Conservation (phyloP, 1,140 invertebrate genomes). For the Mercenaria mercenaria region DNA sequence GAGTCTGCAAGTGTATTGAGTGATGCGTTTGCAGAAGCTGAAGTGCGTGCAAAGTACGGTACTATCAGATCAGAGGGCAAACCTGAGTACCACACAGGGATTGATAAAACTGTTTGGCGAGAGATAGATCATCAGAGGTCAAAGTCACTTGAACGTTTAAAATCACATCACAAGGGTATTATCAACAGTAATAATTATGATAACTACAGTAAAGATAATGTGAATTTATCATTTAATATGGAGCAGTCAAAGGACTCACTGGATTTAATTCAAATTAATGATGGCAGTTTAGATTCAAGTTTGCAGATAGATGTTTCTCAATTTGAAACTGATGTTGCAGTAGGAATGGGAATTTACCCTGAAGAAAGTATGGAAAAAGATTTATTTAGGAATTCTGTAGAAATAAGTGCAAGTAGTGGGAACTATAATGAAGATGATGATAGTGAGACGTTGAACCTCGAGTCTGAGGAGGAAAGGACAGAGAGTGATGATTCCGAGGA, state of each 20-base stretch:
- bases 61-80: conserved; percentile 16
- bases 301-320: background rate
- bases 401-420: conserved; percentile 15
- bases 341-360: background rate
- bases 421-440: background rate
- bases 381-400: background rate
- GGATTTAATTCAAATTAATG: background rate
- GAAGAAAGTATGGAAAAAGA: background rate
- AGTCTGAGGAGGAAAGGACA: conserved; percentile 32
- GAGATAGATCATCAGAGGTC: conserved; percentile 86
- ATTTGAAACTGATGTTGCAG: background rate
- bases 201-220: conserved; percentile 22
- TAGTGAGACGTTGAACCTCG: conserved; percentile 9
- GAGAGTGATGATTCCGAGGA: conserved; percentile 15
- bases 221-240: conserved; percentile 36
- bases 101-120: conserved; percentile 71
- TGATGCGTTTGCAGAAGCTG: conserved; percentile 66
- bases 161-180: conserved; percentile 23
- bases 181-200: conserved; percentile 24
- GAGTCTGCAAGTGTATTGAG: conserved; percentile 66
- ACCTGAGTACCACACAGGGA: conserved; percentile 64
- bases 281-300: background rate
- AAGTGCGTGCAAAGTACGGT: conserved; percentile 58
- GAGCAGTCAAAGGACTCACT: background rate
- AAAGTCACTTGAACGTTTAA: conserved; percentile 85